phyloP scores from a whole-genome alignment of 2,797 vertebrate genomes.

The Coluber constrictor region DNA sequence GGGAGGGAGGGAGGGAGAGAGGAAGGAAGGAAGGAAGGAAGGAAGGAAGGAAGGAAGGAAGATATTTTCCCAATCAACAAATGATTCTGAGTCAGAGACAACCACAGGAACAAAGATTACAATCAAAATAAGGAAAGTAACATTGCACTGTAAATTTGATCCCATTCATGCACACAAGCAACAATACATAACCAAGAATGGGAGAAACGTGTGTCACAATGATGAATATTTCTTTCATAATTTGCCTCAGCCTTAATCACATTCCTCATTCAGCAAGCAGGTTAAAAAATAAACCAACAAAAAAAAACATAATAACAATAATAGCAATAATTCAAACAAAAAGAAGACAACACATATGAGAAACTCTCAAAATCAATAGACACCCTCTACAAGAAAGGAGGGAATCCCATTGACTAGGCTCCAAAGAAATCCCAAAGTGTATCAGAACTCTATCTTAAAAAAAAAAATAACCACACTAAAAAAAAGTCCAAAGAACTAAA shows the following conservation, averaged over 20 bases:
- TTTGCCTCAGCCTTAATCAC: not conserved
- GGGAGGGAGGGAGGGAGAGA: too few species aligned
- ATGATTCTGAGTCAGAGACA: not conserved
- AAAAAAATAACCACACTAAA: constrained; percentile 7
- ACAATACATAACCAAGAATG: not conserved
- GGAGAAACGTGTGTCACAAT: not conserved
- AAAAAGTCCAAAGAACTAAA: not conserved
- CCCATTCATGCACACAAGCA: not conserved
- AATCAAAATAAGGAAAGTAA: not conserved
- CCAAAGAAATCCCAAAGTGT: not conserved
- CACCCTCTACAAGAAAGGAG: not conserved
- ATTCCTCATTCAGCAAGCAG: not conserved
- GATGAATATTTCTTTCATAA: not conserved
- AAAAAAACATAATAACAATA: not conserved
- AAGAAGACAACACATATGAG: not conserved
- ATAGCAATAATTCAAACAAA: not conserved
- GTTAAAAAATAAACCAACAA: not conserved
- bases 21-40: not conserved
- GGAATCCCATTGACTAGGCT: not conserved
- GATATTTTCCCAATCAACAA: not conserved
- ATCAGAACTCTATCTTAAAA: not conserved
- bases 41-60: not conserved
- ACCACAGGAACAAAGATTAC: not conserved
- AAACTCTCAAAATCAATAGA: not conserved
- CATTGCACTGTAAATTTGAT: not conserved